Conservation (phyloP, 2,797 vertebrate genomes). For the Glossophaga mutica region DNA sequence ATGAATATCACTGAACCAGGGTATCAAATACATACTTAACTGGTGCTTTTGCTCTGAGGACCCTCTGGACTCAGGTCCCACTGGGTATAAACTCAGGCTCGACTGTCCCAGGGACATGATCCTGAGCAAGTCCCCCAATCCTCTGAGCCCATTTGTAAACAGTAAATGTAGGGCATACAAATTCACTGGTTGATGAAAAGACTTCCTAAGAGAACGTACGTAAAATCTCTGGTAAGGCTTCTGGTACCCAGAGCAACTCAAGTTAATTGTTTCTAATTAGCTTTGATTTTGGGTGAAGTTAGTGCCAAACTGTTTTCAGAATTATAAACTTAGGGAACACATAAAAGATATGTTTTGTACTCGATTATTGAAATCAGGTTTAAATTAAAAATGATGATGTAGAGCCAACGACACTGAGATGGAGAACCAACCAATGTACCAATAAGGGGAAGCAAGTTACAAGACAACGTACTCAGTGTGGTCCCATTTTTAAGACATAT, state of each 20-base stretch:
- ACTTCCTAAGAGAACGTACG: not conserved
- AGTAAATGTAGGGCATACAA: not conserved
- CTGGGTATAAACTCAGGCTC: not conserved
- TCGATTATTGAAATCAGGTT: constrained; percentile 25
- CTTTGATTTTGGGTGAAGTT: constrained; percentile 29
- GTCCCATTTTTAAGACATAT: not conserved
- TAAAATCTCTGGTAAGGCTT: not conserved
- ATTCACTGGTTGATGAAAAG: not conserved
- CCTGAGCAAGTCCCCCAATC: not conserved
- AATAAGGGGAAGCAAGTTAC: not conserved
- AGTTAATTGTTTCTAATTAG: not conserved
- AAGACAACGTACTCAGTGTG: not conserved
- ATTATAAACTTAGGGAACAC: constrained; percentile 27
- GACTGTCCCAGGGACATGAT: not conserved
- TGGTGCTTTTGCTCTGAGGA: not conserved
- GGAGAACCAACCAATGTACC: constrained; percentile 11
- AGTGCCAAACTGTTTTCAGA: not conserved
- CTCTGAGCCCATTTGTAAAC: not conserved
- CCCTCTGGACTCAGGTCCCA: not conserved
- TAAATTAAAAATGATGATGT: constrained; percentile 32
- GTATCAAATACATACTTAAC: not conserved
- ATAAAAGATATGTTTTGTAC: constrained; percentile 18
- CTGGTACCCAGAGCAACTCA: constrained; percentile 12
- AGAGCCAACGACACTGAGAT: not conserved
- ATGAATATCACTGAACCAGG: not conserved